These are phyloP conservation scores for Leptura quadrifasciata DNA, from an alignment of 2,888 invertebrate genomes.

Conservation along the genomic window DNA sequence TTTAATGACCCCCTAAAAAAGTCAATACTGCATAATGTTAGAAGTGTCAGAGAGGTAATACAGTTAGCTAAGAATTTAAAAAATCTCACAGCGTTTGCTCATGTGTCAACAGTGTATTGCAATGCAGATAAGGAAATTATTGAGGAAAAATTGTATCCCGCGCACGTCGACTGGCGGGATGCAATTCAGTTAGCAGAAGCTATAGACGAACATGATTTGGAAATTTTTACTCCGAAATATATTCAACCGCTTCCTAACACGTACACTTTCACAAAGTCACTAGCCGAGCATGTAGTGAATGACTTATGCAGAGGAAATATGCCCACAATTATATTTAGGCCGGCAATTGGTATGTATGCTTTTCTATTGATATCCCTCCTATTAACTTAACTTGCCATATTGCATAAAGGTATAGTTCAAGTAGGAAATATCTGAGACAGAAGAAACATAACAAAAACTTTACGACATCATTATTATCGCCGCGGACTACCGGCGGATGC, in stretches of 20 bases:
- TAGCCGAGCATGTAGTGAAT: slow-evolving; percentile 87
- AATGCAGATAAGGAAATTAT: slow-evolving; percentile 84
- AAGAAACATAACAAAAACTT: too few relatives aligned
- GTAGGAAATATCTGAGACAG: too few relatives aligned
- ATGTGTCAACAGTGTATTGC: slow-evolving; percentile 91
- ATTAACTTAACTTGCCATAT: too few relatives aligned
- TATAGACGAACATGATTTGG: slow-evolving; percentile 76
- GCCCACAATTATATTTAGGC: slow-evolving; percentile 87
- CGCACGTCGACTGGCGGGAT: slow-evolving; percentile 81
- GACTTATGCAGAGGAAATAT: slow-evolving; percentile 77
- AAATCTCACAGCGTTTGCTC: slow-evolving; percentile 77
- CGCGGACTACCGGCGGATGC: too few relatives aligned
- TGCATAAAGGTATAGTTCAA: too few relatives aligned
- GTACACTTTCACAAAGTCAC: slow-evolving; percentile 91
- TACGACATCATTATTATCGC: too few relatives aligned
- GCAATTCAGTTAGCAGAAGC: slow-evolving; percentile 80
- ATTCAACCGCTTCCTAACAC: slow-evolving; percentile 87
- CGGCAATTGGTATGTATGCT: slow-evolving; percentile 85
- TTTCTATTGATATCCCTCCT: too few relatives aligned
- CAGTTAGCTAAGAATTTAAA: slow-evolving; percentile 77
- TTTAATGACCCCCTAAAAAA: slow-evolving; percentile 86
- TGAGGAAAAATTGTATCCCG: slow-evolving; percentile 85
- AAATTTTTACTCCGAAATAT: slow-evolving; percentile 78
- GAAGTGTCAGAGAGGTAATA: slow-evolving; percentile 80
- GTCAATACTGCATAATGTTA: slow-evolving; percentile 79